A percentile compares a stretch with the other conserved stretches of the same genome.
Evolutionary conservation across 2,888 invertebrate species (phyloP).

Genomic region (Chaetoderma sp.): DNA sequence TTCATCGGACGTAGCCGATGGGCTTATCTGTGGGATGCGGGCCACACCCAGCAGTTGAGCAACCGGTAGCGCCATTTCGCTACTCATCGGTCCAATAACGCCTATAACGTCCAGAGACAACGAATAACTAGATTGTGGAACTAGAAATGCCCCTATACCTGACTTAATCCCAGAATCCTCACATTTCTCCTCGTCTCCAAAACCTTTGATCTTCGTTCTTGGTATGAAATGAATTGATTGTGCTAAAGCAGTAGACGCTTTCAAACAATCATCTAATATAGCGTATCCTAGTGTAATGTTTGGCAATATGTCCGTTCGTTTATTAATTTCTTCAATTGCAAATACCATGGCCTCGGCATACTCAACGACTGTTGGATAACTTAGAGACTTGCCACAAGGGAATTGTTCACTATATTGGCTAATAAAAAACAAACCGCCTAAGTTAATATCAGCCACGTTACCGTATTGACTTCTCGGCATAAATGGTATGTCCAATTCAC

Average conservation of each 20-base stretch:
- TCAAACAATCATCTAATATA: slow-evolving; percentile 50
- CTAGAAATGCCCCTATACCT: too few relatives aligned
- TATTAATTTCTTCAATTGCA: slow-evolving; percentile 45
- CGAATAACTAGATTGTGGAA: too few relatives aligned
- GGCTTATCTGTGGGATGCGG: slow-evolving; percentile 45
- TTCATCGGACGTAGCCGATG: slow-evolving; percentile 41
- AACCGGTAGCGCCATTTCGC: slow-evolving; percentile 40
- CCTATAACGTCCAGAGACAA: slow-evolving; percentile 41
- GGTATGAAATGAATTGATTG: slow-evolving; percentile 48
- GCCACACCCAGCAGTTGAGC: slow-evolving; percentile 42
- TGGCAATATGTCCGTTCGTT: slow-evolving; percentile 33
- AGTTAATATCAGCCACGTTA: slow-evolving; percentile 42
- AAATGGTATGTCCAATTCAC: slow-evolving; percentile 14
- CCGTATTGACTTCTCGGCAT: slow-evolving; percentile 33
- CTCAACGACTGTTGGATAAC: too few relatives aligned
- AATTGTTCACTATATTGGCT: slow-evolving; percentile 20
- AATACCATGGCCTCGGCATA: slow-evolving; percentile 49
- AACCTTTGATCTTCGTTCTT: too few relatives aligned
- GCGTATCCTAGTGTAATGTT: slow-evolving; percentile 44
- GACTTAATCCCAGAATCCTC: too few relatives aligned
- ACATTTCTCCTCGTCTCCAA: neutral
- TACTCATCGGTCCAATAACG: slow-evolving; percentile 43
- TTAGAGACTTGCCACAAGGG: too few relatives aligned
- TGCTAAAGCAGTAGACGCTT: slow-evolving; percentile 41
- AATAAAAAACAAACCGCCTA: slow-evolving; percentile 45